Base-by-base conservation (phyloP, 2,888 invertebrate genomes). In the Cephus sareptanus region DNA sequence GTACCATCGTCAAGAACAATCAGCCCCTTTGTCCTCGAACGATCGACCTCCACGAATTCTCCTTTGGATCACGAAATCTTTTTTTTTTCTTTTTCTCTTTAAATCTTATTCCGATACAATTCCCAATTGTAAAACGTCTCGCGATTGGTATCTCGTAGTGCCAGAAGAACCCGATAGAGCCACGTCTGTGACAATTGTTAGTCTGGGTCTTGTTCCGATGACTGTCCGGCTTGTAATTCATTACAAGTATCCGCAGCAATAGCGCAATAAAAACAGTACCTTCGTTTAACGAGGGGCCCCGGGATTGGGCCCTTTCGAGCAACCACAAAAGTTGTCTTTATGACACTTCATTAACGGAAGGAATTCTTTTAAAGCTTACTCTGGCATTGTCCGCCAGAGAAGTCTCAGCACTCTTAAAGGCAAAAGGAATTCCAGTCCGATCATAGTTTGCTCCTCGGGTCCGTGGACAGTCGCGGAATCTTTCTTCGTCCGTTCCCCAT, bases 321-420 rank as follows among this genome's bases (percentile, higher is more conserved):
- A 88, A 89, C 87, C 87, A 85, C 88, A 88, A 90, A 90, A 89
- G 87, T 90, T 87, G 88, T 88, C 89, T 87, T 90, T 89, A 90
- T 89, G 89, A 90, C 87, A 88, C 85, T 88, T 74, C 74, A 74
- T 74, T 89, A 89, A 89, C 89, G 89, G 88, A 83, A 84, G 86
- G 87, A 89, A 90, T 90, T 90, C 89, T 88, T 89, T 86, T 84
- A 85, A 83, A 83, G 78, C 78, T 78, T 79, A 34, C 75, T 70
- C 70, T 4, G 77, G 81, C 84, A 82, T 84, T 82, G 85, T 83
- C 80, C 82, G 80, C 68, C 30, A 15, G 40, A 34, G 23, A 75
- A 75, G 71, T 85, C 86, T 85, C 83, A 85, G 84, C 83, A 85
- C 89, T 87, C 83, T 86, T 86, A 86, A 87, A 88, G 87, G 86